Conservation (phyloP, 2,888 invertebrate genomes). For the Petrophora chlorosata region DNA sequence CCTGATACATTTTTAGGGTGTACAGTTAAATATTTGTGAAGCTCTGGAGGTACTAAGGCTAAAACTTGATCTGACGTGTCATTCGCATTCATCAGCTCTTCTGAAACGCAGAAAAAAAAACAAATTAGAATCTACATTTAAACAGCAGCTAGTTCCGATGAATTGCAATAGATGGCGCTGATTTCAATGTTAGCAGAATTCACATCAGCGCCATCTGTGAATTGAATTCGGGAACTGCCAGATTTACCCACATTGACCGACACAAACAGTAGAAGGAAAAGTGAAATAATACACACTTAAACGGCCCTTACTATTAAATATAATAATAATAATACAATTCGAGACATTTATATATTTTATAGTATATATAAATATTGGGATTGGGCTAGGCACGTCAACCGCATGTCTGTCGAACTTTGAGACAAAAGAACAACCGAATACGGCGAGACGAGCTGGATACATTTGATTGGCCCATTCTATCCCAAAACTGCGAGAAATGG, state of each 20-base stretch:
- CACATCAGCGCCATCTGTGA: conserved; percentile 10
- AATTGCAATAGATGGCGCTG: conserved; percentile 27
- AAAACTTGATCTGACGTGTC: conserved; percentile 91
- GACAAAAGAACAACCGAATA: too few species aligned
- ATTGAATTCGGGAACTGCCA: not conserved
- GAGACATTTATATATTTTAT: too few species aligned
- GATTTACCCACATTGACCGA: conserved; percentile 1
- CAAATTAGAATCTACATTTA: not conserved
- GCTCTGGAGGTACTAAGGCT: conserved; percentile 90
- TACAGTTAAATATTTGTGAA: conserved; percentile 91
- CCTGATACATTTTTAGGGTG: conserved; percentile 85
- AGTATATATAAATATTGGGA: too few species aligned
- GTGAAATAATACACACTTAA: not conserved
- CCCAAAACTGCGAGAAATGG: too few species aligned
- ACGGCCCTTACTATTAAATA: not conserved
- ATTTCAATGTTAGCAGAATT: not conserved
- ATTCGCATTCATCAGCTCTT: conserved; percentile 84
- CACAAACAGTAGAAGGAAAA: not conserved
- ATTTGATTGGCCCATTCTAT: too few species aligned
- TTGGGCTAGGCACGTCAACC: too few species aligned
- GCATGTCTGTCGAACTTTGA: too few species aligned
- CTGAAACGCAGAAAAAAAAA: conserved; percentile 44
- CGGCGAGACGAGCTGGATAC: too few species aligned
- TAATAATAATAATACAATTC: not conserved
- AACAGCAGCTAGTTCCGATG: conserved; percentile 13